A percentile compares a stretch with the other conserved stretches of the same genome.
phyloP scores from a whole-genome alignment of 2,113 vertebrate genomes.

The Pao palembangensis region DNA sequence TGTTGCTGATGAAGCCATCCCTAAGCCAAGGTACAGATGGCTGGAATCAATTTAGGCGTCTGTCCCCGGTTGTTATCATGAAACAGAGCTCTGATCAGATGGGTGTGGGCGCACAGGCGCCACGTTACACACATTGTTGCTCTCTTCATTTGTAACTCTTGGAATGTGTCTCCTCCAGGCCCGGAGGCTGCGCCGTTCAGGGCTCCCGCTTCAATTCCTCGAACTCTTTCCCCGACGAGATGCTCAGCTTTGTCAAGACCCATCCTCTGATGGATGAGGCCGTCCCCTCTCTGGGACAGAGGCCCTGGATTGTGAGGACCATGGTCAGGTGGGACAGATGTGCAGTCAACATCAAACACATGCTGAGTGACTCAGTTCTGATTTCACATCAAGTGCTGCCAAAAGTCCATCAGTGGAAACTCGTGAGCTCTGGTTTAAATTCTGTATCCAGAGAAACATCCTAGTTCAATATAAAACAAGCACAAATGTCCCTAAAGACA shows the following conservation, averaged over 20 bases:
- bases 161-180: constrained; percentile 69
- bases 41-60: constrained; percentile 28
- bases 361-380: neutral
- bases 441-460: too few species aligned
- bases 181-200: constrained; percentile 84
- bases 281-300: constrained; percentile 84
- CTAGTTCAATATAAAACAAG: too few species aligned
- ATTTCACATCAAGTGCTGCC: too few species aligned
- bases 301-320: constrained; percentile 91
- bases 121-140: neutral
- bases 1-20: constrained; percentile 89
- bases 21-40: constrained; percentile 83
- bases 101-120: neutral
- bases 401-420: too few species aligned
- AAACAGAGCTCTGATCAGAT: neutral
- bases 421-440: too few species aligned
- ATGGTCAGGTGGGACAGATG: constrained; percentile 82
- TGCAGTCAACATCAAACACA: neutral
- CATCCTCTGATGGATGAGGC: constrained; percentile 96
- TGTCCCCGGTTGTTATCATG: constrained; percentile 16
- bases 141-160: neutral
- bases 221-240: constrained; percentile 90
- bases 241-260: constrained; percentile 93
- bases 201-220: constrained; percentile 90
- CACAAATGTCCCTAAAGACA: too few species aligned